Conservation (phyloP, 30 jellyfish, hydroid and myxozoan genomes). For the Catostylus mosaicus region DNA sequence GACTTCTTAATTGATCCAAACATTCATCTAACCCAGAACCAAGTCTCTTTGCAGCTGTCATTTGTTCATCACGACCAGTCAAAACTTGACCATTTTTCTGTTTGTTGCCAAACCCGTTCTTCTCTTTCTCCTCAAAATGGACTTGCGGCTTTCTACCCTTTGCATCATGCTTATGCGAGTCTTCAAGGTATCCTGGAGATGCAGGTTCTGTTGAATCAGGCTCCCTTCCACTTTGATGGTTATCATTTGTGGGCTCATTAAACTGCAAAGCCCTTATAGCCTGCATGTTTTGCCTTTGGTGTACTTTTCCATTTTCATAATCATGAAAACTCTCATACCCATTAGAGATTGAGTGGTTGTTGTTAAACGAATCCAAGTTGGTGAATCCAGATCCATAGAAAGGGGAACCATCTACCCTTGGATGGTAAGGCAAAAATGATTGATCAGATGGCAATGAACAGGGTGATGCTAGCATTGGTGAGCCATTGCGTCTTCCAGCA, state of each 20-base stretch:
- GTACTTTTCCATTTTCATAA: constrained; percentile 15
- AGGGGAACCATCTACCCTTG: constrained; percentile 50
- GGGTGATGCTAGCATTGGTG: constrained; percentile 68
- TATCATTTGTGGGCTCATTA: constrained; percentile 29
- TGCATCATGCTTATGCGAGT: not conserved
- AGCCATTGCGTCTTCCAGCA: constrained; percentile 49
- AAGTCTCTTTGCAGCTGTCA: constrained; percentile 81
- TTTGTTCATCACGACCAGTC: constrained; percentile 30
- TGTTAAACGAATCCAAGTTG: constrained; percentile 49
- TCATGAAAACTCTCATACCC: constrained; percentile 26
- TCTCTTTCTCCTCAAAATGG: constrained; percentile 69
- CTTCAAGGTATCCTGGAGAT: constrained; percentile 26
- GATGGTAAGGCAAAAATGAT: constrained; percentile 36
- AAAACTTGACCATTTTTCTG: constrained; percentile 40
- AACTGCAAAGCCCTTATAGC: constrained; percentile 74
- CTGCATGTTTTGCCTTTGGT: constrained; percentile 55
- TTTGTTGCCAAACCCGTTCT: constrained; percentile 19
- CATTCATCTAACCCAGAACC: constrained; percentile 93
- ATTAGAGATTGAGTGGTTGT: constrained; percentile 38
- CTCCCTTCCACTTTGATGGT: constrained; percentile 23
- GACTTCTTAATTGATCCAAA: constrained; percentile 87
- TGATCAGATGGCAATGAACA: constrained; percentile 64
- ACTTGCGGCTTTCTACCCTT: constrained; percentile 50
- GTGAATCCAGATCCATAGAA: constrained; percentile 35
- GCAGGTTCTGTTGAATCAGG: constrained; percentile 21